phyloP scores from a whole-genome alignment of 2,797 vertebrate genomes.

The Macrochelys suwanniensis region DNA sequence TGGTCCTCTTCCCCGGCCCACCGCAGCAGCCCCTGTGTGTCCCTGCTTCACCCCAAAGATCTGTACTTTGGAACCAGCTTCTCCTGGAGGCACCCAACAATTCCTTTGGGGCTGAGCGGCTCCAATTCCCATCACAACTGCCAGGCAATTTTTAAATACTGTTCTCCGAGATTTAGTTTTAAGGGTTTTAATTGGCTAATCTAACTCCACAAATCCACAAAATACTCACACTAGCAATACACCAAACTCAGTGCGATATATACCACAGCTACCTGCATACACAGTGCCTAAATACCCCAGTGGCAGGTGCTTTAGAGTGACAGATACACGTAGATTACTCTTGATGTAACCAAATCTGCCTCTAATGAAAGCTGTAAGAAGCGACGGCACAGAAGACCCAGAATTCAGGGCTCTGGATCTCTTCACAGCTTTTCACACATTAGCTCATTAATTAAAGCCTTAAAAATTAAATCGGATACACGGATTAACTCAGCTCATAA shows the following conservation, averaged over 20 bases:
- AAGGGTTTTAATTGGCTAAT: not conserved
- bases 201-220: not conserved
- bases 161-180: not conserved
- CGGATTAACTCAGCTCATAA: not conserved
- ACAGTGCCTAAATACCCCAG: not conserved
- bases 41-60: too few relatives aligned
- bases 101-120: not conserved
- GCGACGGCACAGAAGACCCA: not conserved
- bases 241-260: not conserved
- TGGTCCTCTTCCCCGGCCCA: too few relatives aligned
- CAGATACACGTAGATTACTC: not conserved
- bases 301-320: not conserved
- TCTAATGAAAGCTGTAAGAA: not conserved
- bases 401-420: fast-evolving
- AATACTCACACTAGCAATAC: not conserved
- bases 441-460: constrained; percentile 46
- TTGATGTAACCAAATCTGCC: not conserved
- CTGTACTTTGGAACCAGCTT: too few relatives aligned
- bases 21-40: too few relatives aligned
- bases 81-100: too few relatives aligned
- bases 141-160: not conserved
- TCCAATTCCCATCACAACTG: not conserved
- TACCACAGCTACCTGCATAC: not conserved
- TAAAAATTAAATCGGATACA: constrained; percentile 28
- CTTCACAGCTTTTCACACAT: not conserved